Base-by-base conservation (phyloP, 2,113 vertebrate species). In the Catharus bicknelli region DNA sequence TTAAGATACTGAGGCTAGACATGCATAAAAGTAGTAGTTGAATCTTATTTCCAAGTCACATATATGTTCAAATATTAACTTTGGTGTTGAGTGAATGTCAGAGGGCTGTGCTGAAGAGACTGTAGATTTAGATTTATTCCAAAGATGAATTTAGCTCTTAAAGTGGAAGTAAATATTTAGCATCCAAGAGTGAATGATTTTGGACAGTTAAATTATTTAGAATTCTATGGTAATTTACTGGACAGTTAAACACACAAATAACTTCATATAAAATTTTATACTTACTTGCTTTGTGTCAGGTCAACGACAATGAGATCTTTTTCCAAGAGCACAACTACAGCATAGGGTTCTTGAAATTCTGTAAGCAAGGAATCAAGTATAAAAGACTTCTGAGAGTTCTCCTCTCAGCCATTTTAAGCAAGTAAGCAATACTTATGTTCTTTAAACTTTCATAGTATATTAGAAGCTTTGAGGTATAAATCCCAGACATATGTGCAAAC, bases 291-390 rank as follows among this genome's bases (percentile, higher is more conserved):
- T 97, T 99, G 99, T 88, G 98, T 99, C 90, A 99, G 97, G 96
- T 99, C 99, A 96, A 99, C 98, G 26, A 99, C 98, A 78, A 99
- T 99, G 72, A 99, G 97, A 97, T 99, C 99, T 97, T 99, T 99
- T 96, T 99, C 99, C 96, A 99, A 96, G 87, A 99, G 98, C 54
- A 99, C 99, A 85, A 98, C 99, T 55, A 99, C 98, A n/a, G 99
- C 99, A 87, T 99, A 99, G 13, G 99, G 99, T 88, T 99, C 99
- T 97, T 99, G 99, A 97, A 99, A 98, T 96, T 99, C 99, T 99
- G 97, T 48, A 95, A 97, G 72, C 17, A 50, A 93, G 61, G n/a
- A 91, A 83, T 50, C 18, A 76, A 84, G 51, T 63, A 29, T 14
- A 83, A 86, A 93, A 91, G 75, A 83, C 53, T 40, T 10, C 34